These are phyloP conservation scores for Idris sp. DNA, from an alignment of 1,140 invertebrate species.

Conservation along the genomic window DNA sequence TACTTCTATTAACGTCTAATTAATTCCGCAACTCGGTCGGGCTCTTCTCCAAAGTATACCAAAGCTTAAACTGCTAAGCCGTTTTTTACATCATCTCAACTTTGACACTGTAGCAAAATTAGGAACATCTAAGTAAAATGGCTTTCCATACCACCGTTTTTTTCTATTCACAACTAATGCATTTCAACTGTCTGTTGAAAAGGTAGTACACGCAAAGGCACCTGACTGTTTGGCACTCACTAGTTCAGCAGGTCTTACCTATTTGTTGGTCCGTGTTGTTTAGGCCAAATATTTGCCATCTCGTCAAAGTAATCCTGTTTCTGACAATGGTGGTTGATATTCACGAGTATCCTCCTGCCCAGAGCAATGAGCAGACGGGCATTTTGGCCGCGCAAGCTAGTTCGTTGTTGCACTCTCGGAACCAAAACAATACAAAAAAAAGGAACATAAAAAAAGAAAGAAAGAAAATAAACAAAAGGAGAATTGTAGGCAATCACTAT, in stretches of 20 bases:
- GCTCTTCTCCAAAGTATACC: conserved; percentile 1
- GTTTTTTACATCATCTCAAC: neutral
- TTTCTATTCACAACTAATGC: no score
- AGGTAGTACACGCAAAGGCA: no score
- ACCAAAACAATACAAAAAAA: neutral
- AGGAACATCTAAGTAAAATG: no score
- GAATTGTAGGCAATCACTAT: conserved; percentile 47
- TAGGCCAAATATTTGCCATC: neutral
- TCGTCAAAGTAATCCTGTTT: conserved; percentile 11
- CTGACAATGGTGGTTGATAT: conserved; percentile 1
- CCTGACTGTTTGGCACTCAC: no score
- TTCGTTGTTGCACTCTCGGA: conserved; percentile 22
- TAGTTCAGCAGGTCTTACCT: conserved; percentile 1
- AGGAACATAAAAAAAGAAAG: no score
- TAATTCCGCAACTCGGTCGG: neutral
- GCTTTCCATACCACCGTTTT: no score
- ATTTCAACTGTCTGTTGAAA: no score
- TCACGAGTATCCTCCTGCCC: conserved; percentile 46
- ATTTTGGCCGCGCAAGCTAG: conserved; percentile 32
- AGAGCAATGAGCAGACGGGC: conserved; percentile 34
- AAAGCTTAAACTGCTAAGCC: no score
- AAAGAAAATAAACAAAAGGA: no score
- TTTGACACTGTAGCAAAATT: no score
- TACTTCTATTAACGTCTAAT: conserved; percentile 6
- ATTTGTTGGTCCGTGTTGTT: conserved; percentile 4